Conservation (phyloP, 2,888 invertebrate species). For the Eupsilia transversa region DNA sequence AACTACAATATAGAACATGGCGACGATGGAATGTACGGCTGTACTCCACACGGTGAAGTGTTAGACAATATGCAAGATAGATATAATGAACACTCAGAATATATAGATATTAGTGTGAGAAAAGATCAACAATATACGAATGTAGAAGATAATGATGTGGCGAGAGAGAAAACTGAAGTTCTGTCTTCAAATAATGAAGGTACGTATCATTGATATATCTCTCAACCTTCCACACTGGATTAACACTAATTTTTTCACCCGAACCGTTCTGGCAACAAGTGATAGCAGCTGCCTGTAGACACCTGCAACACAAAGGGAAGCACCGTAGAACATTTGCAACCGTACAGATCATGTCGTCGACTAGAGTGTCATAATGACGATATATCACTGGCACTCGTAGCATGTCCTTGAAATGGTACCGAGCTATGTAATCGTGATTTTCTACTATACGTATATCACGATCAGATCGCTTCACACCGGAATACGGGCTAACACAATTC, state of each 20-base stretch:
- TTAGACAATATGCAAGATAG: conserved; percentile 10
- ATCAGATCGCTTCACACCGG: neutral
- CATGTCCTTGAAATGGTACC: neutral
- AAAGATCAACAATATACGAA: conserved; percentile 29
- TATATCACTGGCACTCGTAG: neutral
- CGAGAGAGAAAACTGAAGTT: neutral
- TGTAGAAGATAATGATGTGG: neutral
- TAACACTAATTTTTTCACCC: neutral
- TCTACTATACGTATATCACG: neutral
- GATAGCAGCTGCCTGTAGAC: neutral
- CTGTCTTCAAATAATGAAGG: conserved; percentile 73
- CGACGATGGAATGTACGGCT: conserved; percentile 13
- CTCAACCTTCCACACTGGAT: neutral
- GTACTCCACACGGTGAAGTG: conserved; percentile 36
- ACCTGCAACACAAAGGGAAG: neutral
- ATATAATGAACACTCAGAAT: conserved; percentile 26
- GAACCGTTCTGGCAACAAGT: neutral
- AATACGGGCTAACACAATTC: neutral
- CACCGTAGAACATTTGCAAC: too few relatives aligned
- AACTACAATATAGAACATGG: conserved; percentile 28
- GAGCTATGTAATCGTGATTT: neutral
- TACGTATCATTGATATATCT: conserved; percentile 50
- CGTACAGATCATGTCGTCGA: neutral
- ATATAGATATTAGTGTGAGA: conserved; percentile 45
- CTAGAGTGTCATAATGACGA: neutral